These are phyloP conservation scores for Rhincodon typus DNA, from an alignment of 2,797 vertebrate species.

Conservation along the genomic window DNA sequence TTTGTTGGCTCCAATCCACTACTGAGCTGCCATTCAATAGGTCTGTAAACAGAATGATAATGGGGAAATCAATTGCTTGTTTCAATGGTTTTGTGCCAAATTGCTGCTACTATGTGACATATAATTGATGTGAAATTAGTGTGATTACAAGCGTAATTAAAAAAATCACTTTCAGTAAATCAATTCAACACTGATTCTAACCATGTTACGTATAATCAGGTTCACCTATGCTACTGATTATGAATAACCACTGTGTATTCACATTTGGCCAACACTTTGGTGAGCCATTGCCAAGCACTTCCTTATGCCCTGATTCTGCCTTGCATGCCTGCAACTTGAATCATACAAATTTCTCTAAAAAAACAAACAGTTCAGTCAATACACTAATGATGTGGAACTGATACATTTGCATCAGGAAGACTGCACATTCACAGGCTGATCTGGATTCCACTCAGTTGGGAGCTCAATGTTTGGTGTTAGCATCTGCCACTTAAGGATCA, in stretches of 20 bases:
- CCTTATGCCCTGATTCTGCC: neutral
- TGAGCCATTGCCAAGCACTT: neutral
- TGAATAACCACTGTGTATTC: neutral
- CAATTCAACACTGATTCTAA: neutral
- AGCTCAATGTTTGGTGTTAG: neutral
- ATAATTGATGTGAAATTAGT: neutral
- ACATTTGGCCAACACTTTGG: neutral
- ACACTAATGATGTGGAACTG: neutral
- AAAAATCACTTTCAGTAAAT: neutral
- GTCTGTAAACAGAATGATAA: neutral
- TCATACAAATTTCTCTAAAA: neutral
- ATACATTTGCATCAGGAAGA: neutral
- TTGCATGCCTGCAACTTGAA: neutral
- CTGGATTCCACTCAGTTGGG: neutral
- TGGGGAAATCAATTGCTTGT: neutral
- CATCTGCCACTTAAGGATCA: neutral
- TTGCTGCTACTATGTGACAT: neutral
- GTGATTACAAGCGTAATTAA: neutral
- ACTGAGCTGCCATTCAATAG: neutral
- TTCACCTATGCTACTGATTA: neutral
- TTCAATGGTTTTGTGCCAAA: neutral
- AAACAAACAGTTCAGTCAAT: neutral
- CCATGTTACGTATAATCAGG: neutral
- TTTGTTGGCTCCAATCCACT: neutral
- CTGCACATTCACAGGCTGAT: neutral